Conservation (phyloP, 2,113 vertebrate genomes). For the Budorcas taxicolor region DNA sequence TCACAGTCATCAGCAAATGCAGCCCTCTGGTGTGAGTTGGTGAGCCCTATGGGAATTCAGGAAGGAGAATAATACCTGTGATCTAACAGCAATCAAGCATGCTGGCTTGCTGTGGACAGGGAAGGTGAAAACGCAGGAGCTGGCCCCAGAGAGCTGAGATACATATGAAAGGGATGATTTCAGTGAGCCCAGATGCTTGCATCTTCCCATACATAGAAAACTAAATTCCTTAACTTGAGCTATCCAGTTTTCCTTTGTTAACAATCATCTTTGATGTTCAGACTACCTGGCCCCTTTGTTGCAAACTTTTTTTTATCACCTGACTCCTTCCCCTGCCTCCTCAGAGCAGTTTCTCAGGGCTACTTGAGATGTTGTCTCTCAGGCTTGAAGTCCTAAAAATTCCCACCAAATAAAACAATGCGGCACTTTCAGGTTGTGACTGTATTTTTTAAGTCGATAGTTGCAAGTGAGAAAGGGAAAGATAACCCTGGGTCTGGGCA, state of each 20-base stretch:
- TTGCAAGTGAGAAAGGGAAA: not conserved
- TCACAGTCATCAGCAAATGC: not conserved
- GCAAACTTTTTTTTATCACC: not conserved
- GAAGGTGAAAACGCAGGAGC: not conserved
- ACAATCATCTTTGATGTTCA: not conserved
- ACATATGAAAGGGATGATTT: not conserved
- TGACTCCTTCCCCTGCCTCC: not conserved
- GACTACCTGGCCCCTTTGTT: not conserved
- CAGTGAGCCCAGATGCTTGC: not conserved
- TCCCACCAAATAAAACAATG: not conserved
- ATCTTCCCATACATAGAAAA: not conserved
- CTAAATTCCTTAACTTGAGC: not conserved
- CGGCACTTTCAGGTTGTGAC: rapidly evolving
- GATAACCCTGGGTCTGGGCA: not conserved
- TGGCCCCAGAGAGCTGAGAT: not conserved
- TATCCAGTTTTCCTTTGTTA: not conserved
- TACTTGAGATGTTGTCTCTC: not conserved
- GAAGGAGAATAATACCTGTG: not conserved
- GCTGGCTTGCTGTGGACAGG: not conserved
- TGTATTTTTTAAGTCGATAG: not conserved
- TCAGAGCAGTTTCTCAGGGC: not conserved
- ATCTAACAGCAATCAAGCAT: not conserved
- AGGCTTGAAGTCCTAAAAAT: not conserved
- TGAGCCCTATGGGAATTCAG: not conserved
- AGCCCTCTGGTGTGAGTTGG: not conserved